Conservation (phyloP, 2,113 vertebrate genomes). For the Tragelaphus imberbis region DNA sequence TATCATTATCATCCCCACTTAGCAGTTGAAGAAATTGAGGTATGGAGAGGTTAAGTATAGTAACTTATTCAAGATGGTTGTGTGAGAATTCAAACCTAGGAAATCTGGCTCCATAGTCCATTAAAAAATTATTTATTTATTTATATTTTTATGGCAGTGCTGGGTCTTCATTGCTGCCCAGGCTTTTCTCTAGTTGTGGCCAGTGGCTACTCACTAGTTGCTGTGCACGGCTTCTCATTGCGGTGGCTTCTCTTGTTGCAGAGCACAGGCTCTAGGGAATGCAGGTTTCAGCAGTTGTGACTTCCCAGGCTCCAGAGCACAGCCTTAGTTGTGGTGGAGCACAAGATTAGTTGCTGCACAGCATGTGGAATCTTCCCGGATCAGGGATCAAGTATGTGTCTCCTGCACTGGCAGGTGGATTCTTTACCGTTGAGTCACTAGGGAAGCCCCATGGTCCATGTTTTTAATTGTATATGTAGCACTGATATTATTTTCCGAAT, state of each 20-base stretch:
- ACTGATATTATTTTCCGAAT: neutral
- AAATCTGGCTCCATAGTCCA: neutral
- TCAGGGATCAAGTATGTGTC: neutral
- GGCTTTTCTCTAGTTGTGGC: neutral
- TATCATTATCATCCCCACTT: neutral
- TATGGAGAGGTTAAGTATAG: neutral
- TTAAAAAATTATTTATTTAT: neutral
- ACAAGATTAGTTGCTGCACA: neutral
- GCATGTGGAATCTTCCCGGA: neutral
- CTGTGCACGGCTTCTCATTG: neutral
- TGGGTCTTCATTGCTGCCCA: neutral
- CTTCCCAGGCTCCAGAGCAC: neutral
- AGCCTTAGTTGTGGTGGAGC: neutral
- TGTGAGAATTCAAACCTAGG: neutral
- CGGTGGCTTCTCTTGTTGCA: neutral
- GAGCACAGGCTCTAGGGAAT: neutral
- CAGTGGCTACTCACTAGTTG: neutral
- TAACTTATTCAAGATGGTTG: neutral
- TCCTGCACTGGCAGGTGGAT: neutral
- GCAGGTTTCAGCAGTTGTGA: neutral
- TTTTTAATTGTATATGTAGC: neutral
- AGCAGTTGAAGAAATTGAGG: neutral
- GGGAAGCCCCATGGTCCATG: neutral
- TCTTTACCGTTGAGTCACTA: neutral
- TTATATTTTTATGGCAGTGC: neutral